Percentiles rank a stretch among this genome's conserved stretches.
These are phyloP conservation scores for Pangasianodon hypophthalmus DNA, from an alignment of 2,113 vertebrate species.

Conservation along the genomic window DNA sequence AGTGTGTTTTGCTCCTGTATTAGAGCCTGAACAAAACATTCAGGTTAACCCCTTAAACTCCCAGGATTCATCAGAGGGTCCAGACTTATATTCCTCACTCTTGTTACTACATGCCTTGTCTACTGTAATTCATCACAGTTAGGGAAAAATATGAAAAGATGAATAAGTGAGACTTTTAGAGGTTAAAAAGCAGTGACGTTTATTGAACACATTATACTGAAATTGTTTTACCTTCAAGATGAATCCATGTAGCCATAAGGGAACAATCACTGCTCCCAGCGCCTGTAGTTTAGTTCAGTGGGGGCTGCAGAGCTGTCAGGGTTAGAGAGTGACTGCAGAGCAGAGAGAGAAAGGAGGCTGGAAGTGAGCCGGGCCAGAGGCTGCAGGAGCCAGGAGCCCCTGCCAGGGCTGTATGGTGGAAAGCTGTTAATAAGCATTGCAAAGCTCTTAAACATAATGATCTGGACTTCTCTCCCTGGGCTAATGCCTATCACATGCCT, in stretches of 20 bases:
- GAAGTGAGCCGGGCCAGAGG: slow-evolving; percentile 64
- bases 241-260: slow-evolving; percentile 18
- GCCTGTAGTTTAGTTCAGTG: slow-evolving; percentile 11
- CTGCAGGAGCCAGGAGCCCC: slow-evolving; percentile 61
- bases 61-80: not conserved
- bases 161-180: not conserved
- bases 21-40: slow-evolving; percentile 70
- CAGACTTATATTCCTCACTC: not conserved
- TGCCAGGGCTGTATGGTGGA: slow-evolving; percentile 73
- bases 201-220: not conserved
- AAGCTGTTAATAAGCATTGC: slow-evolving; percentile 83
- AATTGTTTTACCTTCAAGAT: slow-evolving; percentile 18
- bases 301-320: slow-evolving; percentile 43
- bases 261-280: slow-evolving; percentile 13
- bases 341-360: slow-evolving; percentile 41
- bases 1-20: slow-evolving; percentile 59
- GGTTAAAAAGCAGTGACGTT: slow-evolving; percentile 17
- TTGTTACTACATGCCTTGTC: not conserved
- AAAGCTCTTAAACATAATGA: slow-evolving; percentile 77
- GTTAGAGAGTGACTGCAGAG: slow-evolving; percentile 43
- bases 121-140: not conserved
- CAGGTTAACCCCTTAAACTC: slow-evolving; percentile 61
- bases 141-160: not conserved
- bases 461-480: slow-evolving; percentile 73
- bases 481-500: slow-evolving; percentile 71